Evolutionary conservation across 2,797 vertebrate species (phyloP), one percentile per base, ranked within the genome.

Genomic region (Crypturellus tataupa): DNA sequence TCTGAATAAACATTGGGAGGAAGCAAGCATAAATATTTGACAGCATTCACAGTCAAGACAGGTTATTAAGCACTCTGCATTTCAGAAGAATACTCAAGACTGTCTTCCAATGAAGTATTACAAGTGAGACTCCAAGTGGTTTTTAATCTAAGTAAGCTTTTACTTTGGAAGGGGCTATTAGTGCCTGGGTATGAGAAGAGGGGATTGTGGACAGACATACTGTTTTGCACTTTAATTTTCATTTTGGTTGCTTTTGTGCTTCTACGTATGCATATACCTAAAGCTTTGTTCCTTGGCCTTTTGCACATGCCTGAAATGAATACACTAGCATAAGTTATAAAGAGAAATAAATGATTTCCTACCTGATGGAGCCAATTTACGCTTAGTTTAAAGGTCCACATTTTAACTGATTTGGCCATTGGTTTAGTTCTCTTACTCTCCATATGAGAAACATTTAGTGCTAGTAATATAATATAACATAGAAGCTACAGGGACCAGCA

Each of bases 1-100:
- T 93, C 84, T 97, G 96, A 97, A 97, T 97, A 97, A 98, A 96
- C 94, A 90, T 84, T 89, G 95, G 90, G 65, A 97, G 95, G 93
- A 94, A 93, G 91, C 79, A 95, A 88, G 86, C 90, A 94, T 94
- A 82, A 92, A 97, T 96, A 96, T 96, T 94, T 96, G 90, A 97
- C 89, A 97, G 87, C 77, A 93, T 93, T 95, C 91, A 90, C 93
- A 87, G 93, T 51, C 12, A 7, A 89, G 80, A 85, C 90, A 94
- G 87, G 80, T 95, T 94, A 96, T 97, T 96, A 96, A 95, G 85
- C 73, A 80, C 92, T 92, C 87, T 55, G 60, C 9, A 7, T 93
- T 94, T 95, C 87, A 94, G 92, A 93, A 84, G 73, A 94, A 95
- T 86, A 68, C 94, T 92, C 75, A 84, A 92, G 82, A 51, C 71